phyloP scores from a whole-genome alignment of 2,797 vertebrate genomes.

The Thripadectes ignobilis region DNA sequence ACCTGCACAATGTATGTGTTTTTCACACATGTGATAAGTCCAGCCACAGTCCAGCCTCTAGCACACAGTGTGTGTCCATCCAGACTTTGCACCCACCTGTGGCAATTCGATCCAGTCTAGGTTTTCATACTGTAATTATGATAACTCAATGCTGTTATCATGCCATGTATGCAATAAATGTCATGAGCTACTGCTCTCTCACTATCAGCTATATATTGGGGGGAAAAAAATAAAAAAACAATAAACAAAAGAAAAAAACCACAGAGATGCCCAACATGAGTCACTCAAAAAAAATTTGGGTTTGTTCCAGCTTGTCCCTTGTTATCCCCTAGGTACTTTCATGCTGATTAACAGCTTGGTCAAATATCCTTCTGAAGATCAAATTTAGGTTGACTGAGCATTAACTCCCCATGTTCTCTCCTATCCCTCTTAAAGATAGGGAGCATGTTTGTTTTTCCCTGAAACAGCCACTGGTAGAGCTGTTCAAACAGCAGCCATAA shows the following conservation, averaged over 20 bases:
- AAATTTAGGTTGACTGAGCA: slow-evolving; percentile 64
- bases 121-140: not conserved
- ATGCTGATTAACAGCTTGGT: not conserved
- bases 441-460: slow-evolving; percentile 66
- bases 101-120: not conserved
- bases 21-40: not conserved
- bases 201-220: not conserved
- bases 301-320: not conserved
- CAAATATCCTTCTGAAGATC: slow-evolving; percentile 57
- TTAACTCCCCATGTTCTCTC: slow-evolving; percentile 42
- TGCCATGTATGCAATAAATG: not conserved
- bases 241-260: not conserved
- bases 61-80: not conserved
- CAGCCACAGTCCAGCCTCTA: not conserved
- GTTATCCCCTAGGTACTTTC: not conserved
- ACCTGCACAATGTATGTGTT: not conserved
- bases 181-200: not conserved
- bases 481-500: slow-evolving; percentile 65
- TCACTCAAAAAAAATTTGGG: not conserved
- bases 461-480: slow-evolving; percentile 31
- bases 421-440: slow-evolving; percentile 33
- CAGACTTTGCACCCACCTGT: not conserved
- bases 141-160: not conserved
- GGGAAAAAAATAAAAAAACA: not conserved
- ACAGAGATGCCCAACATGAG: not conserved